These are phyloP conservation scores for Drosophila baimaii DNA, from an alignment of 1,140 invertebrate species.

Conservation along the genomic window DNA sequence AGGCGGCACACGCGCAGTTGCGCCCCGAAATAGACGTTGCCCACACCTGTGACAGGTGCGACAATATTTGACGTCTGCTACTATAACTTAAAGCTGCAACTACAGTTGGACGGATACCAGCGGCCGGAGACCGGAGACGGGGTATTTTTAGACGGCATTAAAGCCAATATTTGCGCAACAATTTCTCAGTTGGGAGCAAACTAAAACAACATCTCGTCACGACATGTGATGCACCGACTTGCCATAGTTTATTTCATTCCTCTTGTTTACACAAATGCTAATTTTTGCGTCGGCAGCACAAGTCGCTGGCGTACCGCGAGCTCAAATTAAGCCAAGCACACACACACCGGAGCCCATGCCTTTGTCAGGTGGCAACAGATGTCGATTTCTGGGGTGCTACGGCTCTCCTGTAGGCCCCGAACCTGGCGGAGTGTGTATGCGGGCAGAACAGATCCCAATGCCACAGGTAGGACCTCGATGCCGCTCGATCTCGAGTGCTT, in stretches of 20 bases:
- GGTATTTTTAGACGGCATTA: conserved; percentile 58
- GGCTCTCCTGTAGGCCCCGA: background rate
- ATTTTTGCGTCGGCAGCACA: conserved; percentile 38
- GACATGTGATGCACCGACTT: conserved; percentile 58
- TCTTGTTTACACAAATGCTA: conserved; percentile 61
- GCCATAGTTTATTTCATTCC: conserved; percentile 41
- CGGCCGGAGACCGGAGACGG: background rate
- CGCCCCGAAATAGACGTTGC: conserved; percentile 35
- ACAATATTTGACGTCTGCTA: conserved; percentile 40
- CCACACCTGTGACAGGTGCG: conserved; percentile 59
- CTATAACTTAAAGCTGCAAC: conserved; percentile 49
- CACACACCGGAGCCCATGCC: background rate
- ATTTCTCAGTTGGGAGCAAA: conserved; percentile 34
- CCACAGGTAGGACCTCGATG: background rate
- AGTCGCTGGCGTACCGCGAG: conserved; percentile 11
- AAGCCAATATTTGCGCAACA: conserved; percentile 54
- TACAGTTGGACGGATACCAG: conserved; percentile 12
- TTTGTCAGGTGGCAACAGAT: conserved; percentile 28
- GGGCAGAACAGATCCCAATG: background rate
- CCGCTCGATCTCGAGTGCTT: background rate
- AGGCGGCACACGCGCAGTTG: conserved; percentile 33
- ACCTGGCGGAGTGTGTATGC: background rate
- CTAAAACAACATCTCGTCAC: conserved; percentile 40
- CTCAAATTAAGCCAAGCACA: conserved; percentile 11
- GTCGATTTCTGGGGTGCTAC: conserved; percentile 9